Base-by-base conservation (phyloP, 2,888 invertebrate species). In the Trichogramma dendrolimi region DNA sequence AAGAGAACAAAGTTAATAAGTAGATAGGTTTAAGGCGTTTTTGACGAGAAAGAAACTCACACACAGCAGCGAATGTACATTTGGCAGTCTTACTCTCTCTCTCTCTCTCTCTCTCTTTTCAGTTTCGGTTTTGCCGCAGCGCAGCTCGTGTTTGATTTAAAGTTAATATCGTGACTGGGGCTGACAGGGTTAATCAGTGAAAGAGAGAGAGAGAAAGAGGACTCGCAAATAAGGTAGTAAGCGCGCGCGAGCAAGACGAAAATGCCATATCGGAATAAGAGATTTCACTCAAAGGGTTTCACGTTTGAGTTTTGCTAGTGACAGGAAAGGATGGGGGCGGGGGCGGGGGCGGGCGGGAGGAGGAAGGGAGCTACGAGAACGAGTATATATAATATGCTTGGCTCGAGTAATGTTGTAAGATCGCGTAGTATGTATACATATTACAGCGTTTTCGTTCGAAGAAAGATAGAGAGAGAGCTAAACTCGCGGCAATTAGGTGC, bases 241-340 rank as follows among this genome's bases (percentile, higher is more conserved):
- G 14, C 69, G 68, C 58, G 61, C 58, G 64, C 63, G 55, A 66
- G 66, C 64, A 67, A 67, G 64, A 14, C 68, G 73, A 71, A 14
- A 73, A 72, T 68, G 70, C 71, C 75, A 73, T 77, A 79, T 78
- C 77, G 73, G 75, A 79, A 79, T 78, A 78, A 78, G 78, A 79
- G 78, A 78, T 78, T 78, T 77, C 75, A 77, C 76, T 79, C 79
- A 79, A 78, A 79, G 78, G 79, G 79, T 79, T 79, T 78, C 76
- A 72, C 73, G 76, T 74, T 77, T 75, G 77, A 79, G 79, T 79
- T 79, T 79, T 79, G 79, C 70, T 78, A 75, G 75, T 79, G 79
- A 79, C 79, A 79, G 79, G 74, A 69, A 70, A 71, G 68, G 68
- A 71, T 70, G 72, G 67, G 71, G 61, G 62, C 67, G 61, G 61